Evolutionary conservation across 2,888 invertebrate genomes (phyloP).

Genomic region (Anagyrus pseudococci): DNA sequence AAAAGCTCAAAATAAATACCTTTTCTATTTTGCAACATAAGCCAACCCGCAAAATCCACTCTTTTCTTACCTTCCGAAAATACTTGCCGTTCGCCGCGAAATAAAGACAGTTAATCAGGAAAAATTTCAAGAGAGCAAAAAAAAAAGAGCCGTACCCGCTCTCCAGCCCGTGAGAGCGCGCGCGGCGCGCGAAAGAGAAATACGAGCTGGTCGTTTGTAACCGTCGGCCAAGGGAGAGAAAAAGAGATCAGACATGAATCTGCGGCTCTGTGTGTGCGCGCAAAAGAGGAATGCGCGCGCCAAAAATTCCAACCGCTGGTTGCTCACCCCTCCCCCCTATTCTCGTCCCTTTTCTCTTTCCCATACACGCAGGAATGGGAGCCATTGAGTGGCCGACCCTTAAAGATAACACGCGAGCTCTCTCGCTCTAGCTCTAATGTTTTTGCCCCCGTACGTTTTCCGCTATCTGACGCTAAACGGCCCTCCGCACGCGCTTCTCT

Average conservation of each 20-base stretch:
- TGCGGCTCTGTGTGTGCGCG: neutral
- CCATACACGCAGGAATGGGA: no score
- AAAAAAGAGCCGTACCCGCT: slow-evolving; percentile 18
- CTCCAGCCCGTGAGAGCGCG: no score
- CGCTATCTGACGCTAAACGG: slow-evolving; percentile 62
- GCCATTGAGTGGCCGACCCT: slow-evolving; percentile 56
- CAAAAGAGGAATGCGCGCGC: slow-evolving; percentile 39
- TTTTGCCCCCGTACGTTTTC: slow-evolving; percentile 25
- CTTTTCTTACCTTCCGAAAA: no score
- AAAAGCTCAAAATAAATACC: no score
- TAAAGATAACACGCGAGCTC: slow-evolving; percentile 26
- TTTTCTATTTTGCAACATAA: no score
- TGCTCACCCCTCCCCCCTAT: slow-evolving; percentile 15
- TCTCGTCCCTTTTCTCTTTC: no score
- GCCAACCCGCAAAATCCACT: no score
- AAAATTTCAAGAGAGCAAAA: slow-evolving; percentile 18
- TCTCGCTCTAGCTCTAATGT: neutral
- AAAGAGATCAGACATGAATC: slow-evolving; percentile 1
- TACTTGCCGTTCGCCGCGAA: no score
- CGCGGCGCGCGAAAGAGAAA: slow-evolving; percentile 31
- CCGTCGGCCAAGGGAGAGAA: slow-evolving; percentile 3
- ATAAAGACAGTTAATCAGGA: no score
- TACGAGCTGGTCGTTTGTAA: slow-evolving; percentile 19
- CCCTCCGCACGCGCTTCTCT: slow-evolving; percentile 39
- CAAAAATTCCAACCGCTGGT: slow-evolving; percentile 43